phyloP scores from a whole-genome alignment of 2,113 vertebrate genomes.

The Glaucomys volans region DNA sequence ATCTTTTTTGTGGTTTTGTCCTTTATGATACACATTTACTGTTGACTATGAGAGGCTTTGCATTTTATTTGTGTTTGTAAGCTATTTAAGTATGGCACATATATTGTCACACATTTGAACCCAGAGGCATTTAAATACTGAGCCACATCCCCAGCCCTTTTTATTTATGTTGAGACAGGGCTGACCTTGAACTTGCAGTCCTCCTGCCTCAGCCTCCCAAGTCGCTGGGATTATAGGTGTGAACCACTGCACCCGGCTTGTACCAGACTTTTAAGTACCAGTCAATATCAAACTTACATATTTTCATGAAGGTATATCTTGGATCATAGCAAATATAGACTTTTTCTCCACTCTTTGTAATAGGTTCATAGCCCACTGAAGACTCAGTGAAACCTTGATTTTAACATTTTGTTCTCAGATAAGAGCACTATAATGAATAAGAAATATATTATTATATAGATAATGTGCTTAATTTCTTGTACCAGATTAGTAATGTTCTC shows the following conservation, averaged over 20 bases:
- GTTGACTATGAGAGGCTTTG: background rate
- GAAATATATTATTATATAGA: background rate
- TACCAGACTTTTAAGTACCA: background rate
- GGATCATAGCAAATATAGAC: background rate
- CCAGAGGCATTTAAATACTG: too few relatives aligned
- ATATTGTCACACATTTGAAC: too few relatives aligned
- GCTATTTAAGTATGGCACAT: background rate
- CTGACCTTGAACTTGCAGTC: too few relatives aligned
- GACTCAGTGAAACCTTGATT: background rate
- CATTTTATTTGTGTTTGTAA: slow-evolving; percentile 18
- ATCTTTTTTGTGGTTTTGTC: background rate
- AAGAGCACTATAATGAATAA: background rate
- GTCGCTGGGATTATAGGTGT: too few relatives aligned
- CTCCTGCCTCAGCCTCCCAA: too few relatives aligned
- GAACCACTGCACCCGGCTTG: too few relatives aligned
- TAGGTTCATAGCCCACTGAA: background rate
- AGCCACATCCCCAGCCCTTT: too few relatives aligned
- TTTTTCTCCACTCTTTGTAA: background rate
- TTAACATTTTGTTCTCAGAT: slow-evolving; percentile 37
- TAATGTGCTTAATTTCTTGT: slow-evolving; percentile 22
- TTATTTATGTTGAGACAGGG: too few relatives aligned
- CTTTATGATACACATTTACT: background rate
- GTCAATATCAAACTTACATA: background rate
- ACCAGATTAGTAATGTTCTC: slow-evolving; percentile 24
- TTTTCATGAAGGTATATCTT: slow-evolving; percentile 38